These are phyloP conservation scores for Zonotrichia leucophrys DNA, from an alignment of 2,113 vertebrate species.

Conservation along the genomic window DNA sequence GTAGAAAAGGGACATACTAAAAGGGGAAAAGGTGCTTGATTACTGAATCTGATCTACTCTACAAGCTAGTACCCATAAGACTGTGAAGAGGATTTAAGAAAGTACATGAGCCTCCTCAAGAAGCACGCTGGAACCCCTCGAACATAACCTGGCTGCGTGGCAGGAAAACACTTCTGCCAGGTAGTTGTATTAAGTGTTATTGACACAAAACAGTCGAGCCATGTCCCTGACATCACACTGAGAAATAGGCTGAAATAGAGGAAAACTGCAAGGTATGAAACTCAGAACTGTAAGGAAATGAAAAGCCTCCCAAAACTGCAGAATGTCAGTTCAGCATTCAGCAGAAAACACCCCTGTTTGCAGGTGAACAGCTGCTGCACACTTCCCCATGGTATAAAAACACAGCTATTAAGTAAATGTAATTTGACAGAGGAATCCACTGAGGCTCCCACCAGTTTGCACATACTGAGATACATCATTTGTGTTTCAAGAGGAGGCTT, in stretches of 20 bases:
- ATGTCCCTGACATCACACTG: neutral
- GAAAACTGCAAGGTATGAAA: neutral
- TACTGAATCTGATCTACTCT: neutral
- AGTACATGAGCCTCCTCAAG: neutral
- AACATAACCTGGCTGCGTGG: neutral
- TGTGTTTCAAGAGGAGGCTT: neutral
- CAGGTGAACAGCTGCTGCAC: neutral
- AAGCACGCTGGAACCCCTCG: fast-evolving
- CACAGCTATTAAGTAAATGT: neutral
- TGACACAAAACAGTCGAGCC: neutral
- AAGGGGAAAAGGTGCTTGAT: neutral
- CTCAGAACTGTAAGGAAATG: neutral
- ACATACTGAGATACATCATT: neutral
- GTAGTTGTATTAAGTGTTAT: neutral
- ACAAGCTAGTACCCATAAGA: neutral
- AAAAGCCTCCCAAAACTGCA: neutral
- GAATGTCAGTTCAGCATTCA: neutral
- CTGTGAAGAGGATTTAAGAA: neutral
- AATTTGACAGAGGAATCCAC: neutral
- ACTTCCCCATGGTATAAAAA: neutral
- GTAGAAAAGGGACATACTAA: neutral
- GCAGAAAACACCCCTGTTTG: neutral
- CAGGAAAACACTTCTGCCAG: neutral
- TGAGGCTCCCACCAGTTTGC: neutral
- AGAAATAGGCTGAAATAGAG: neutral